Percentiles rank a stretch among this genome's conserved stretches.
phyloP scores from a whole-genome alignment of 2,888 invertebrate species.

The Orchesellides sinensis region DNA sequence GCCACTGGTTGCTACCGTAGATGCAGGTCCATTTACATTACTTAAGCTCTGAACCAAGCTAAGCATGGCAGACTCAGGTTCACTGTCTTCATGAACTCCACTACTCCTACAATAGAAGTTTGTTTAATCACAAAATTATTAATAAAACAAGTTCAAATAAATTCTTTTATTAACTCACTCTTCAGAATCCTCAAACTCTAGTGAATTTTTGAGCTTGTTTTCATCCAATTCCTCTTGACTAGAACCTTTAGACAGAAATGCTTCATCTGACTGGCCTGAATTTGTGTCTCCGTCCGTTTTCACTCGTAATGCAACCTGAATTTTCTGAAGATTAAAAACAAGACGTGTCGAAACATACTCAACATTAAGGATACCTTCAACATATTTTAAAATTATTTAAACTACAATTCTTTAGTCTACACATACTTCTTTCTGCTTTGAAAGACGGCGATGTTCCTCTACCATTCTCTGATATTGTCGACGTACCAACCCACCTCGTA shows the following conservation, averaged over 20 bases:
- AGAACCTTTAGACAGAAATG: slow-evolving; percentile 79
- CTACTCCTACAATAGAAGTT: slow-evolving; percentile 78
- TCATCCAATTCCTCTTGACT: slow-evolving; percentile 80
- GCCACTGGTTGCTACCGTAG: slow-evolving; percentile 1
- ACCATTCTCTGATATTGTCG: slow-evolving; percentile 79
- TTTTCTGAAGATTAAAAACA: slow-evolving; percentile 58
- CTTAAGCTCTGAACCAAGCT: slow-evolving; percentile 55
- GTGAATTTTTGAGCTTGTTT: slow-evolving; percentile 71
- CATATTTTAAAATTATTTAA: too few species aligned
- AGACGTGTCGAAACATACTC: too few species aligned
- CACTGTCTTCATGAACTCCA: slow-evolving; percentile 80
- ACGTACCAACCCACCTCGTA: slow-evolving; percentile 83
- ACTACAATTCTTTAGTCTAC: too few species aligned
- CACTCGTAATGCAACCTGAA: slow-evolving; percentile 62
- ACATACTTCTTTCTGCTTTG: slow-evolving; percentile 70
- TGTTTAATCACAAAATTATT: slow-evolving; percentile 32
- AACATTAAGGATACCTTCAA: too few species aligned
- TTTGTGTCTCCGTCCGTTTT: slow-evolving; percentile 75
- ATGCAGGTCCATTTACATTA: slow-evolving; percentile 58
- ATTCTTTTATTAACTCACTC: slow-evolving; percentile 74
- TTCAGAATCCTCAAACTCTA: slow-evolving; percentile 76
- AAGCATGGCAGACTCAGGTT: slow-evolving; percentile 77
- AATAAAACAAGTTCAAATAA: neutral
- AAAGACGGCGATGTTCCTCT: slow-evolving; percentile 70
- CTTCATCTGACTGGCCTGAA: slow-evolving; percentile 80